phyloP scores from a whole-genome alignment of 2,797 vertebrate species.

The Brotula barbata region DNA sequence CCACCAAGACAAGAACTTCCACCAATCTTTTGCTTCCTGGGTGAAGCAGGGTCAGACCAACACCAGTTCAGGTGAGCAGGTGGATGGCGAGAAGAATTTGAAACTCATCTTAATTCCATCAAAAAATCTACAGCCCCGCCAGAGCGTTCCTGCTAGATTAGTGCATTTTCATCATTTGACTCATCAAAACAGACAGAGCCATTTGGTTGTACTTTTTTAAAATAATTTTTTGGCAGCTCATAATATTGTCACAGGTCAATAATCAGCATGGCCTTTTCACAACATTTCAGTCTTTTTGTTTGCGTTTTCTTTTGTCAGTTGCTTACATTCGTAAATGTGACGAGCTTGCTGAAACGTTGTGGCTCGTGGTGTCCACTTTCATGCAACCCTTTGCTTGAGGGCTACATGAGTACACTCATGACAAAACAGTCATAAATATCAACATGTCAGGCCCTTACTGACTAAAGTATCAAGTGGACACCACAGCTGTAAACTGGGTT shows the following conservation, averaged over 20 bases:
- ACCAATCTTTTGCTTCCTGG: slow-evolving; percentile 97
- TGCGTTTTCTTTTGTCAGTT: not conserved
- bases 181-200: not conserved
- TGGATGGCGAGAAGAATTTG: not conserved
- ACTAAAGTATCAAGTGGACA: slow-evolving; percentile 56
- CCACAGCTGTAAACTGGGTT: slow-evolving; percentile 59
- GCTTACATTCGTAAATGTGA: slow-evolving; percentile 14
- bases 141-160: not conserved
- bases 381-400: not conserved
- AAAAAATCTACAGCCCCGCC: not conserved
- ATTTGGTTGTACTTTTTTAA: not conserved
- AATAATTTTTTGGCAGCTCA: not conserved
- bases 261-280: slow-evolving; percentile 6
- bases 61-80: slow-evolving; percentile 81
- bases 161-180: slow-evolving; percentile 17
- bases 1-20: slow-evolving; percentile 97
- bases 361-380: slow-evolving; percentile 63
- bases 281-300: not conserved
- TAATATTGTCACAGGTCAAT: slow-evolving; percentile 1
- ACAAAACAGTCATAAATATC: not conserved
- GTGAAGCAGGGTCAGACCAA: slow-evolving; percentile 96
- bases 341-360: slow-evolving; percentile 8
- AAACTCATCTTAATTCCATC: not conserved
- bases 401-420: not conserved
- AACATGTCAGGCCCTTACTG: slow-evolving; percentile 3